Base-by-base conservation (phyloP, 2,113 vertebrate species). In the Taxidea taxus region DNA sequence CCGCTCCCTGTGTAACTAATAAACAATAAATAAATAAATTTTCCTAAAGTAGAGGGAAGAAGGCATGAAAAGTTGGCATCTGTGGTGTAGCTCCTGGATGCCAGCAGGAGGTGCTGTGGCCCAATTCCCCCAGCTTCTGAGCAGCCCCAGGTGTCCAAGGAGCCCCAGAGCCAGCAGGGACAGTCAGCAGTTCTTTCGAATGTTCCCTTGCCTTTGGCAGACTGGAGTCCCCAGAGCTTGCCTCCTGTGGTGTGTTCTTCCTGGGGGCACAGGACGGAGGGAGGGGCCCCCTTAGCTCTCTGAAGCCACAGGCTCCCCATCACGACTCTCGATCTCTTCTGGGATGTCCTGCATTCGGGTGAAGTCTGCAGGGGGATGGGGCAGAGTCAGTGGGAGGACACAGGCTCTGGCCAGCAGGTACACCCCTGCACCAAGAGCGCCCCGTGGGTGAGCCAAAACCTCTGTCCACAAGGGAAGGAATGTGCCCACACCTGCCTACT, bases 271-370 rank as follows among this genome's bases (percentile, higher is more conserved):
- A 27, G 42, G 82, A 44, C 13, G 42, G 91, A 51, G 80, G 90
- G 21, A 39, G 66, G 86, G 58, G 29, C 49, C 93, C 83, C 81
- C 95, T 98, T 98, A 99, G 97, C 98, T 98, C 87, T 98, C 97
- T 0, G 97, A 96, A 44, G 98, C 87, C 34, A 97, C n/a, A 21
- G 95, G 85, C 4, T 98, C 99, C 7, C 98, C 97, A 0, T 98
- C 98, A n/a, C 97, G 98, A 89, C 98, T 99, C 98, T 99, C 99
- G 0, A 97, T 99, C 98, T 99, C 99, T 96, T 99, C 99, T 0
- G 99, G 99, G 86, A 99, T 99, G 98, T 99, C 99, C 98, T 99
- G 99, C 98, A 99, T 98, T 98, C 98, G 95, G 81, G 97, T 98
- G 96, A 98, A 98, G 97, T 99, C 99, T 99, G 93, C 4, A 98